Percentiles rank a stretch among this genome's conserved stretches.
phyloP scores from a whole-genome alignment of 2,797 vertebrate species.

The Pangasius larnaudii region DNA sequence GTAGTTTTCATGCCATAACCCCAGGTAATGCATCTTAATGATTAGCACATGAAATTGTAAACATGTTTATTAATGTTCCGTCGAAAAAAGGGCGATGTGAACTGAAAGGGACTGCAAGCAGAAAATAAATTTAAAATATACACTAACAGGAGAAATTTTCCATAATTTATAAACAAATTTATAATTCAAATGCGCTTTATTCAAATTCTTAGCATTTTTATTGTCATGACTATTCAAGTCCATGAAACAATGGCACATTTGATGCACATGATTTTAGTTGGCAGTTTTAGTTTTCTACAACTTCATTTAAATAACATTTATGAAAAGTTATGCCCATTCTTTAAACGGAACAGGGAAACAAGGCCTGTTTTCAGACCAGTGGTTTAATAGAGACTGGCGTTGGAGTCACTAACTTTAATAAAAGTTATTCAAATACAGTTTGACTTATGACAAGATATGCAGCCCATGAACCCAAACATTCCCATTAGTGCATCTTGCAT shows the following conservation, averaged over 20 bases:
- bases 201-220: conserved; percentile 85
- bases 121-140: conserved; percentile 84
- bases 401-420: conserved; percentile 79
- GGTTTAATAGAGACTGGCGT: conserved; percentile 84
- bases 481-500: conserved; percentile 83
- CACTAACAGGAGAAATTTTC: conserved; percentile 84
- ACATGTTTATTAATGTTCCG: conserved; percentile 93
- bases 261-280: too few relatives aligned
- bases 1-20: conserved; percentile 72
- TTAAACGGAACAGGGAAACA: conserved; percentile 82
- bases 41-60: conserved; percentile 50
- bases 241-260: conserved; percentile 82
- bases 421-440: conserved; percentile 90
- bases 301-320: conserved; percentile 93
- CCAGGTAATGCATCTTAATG: conserved; percentile 79
- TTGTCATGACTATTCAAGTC: conserved; percentile 81
- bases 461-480: conserved; percentile 87
- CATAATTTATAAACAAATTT: conserved; percentile 93
- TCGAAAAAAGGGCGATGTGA: conserved; percentile 80
- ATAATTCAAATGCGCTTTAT: conserved; percentile 89
- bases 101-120: conserved; percentile 80
- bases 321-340: conserved; percentile 87
- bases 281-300: too few relatives aligned
- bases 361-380: conserved; percentile 85
- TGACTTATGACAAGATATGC: conserved; percentile 86